These are phyloP conservation scores for Trematomus loennbergii DNA, from an alignment of 2,113 vertebrate genomes.

Conservation along the genomic window DNA sequence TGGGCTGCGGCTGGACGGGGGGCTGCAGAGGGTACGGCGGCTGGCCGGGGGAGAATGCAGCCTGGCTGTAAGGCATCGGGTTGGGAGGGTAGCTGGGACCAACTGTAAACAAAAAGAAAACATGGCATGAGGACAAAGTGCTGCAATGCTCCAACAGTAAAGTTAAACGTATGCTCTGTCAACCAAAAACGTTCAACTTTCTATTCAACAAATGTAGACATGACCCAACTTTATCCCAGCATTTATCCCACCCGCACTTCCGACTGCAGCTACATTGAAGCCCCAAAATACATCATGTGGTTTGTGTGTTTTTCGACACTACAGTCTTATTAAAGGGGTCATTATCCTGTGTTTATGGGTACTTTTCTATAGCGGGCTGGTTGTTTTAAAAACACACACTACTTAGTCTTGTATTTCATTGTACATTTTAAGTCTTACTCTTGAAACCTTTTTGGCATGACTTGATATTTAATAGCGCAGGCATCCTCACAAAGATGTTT, in stretches of 20 bases:
- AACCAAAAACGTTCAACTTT: neutral
- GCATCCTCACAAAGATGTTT: too few species aligned
- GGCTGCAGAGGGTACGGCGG: constrained; percentile 77
- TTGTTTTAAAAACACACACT: neutral
- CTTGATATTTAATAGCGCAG: too few species aligned
- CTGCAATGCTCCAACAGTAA: constrained; percentile 13
- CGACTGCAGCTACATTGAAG: neutral
- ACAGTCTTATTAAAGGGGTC: neutral
- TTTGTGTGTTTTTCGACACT: neutral
- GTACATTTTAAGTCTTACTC: too few species aligned
- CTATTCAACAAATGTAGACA: neutral
- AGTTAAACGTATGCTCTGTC: constrained; percentile 4
- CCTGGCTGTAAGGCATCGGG: constrained; percentile 79
- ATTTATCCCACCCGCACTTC: constrained; percentile 21
- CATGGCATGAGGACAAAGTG: neutral
- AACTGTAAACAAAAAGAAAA: constrained; percentile 39
- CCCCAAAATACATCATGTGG: neutral
- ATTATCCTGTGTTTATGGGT: neutral
- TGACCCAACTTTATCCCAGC: neutral
- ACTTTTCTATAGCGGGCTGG: neutral
- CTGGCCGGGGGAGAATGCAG: constrained; percentile 69
- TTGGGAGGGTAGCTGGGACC: constrained; percentile 65
- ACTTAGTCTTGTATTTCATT: neutral
- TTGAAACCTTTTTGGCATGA: too few species aligned
- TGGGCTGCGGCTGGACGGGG: constrained; percentile 39